These are phyloP conservation scores for Macroglossus sobrinus DNA, from an alignment of 2,113 vertebrate genomes.

Conservation along the genomic window DNA sequence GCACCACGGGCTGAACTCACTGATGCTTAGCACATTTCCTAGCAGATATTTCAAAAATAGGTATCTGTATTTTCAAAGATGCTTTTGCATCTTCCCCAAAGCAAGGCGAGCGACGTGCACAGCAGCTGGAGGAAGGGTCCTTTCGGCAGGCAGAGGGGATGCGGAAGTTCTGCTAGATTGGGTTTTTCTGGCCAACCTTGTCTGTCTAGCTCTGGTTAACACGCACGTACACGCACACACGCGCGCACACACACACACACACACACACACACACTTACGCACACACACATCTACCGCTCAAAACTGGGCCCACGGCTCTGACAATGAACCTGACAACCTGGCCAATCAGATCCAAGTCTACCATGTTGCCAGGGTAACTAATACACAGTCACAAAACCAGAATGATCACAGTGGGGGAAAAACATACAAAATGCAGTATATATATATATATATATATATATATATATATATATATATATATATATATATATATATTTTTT, in stretches of 20 bases:
- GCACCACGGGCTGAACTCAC: neutral
- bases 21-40: neutral
- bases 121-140: neutral
- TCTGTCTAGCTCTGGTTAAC: neutral
- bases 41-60: neutral
- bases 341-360: conserved; percentile 64
- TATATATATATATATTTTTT: neutral
- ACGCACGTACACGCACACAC: neutral
- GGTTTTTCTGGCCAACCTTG: neutral
- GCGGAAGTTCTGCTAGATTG: neutral
- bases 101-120: neutral
- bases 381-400: conserved; percentile 68
- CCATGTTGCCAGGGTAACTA: conserved; percentile 74
- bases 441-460: neutral
- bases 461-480: neutral
- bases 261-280: neutral
- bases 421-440: conserved; percentile 52
- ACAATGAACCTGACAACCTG: conserved; percentile 55
- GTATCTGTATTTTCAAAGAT: neutral
- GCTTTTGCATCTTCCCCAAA: neutral
- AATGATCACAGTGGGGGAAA: conserved; percentile 68
- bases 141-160: neutral
- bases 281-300: neutral
- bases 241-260: neutral
- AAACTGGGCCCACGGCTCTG: conserved; percentile 58